These are phyloP conservation scores for Eremobia ochroleuca DNA, from an alignment of 2,888 invertebrate species.

Conservation along the genomic window DNA sequence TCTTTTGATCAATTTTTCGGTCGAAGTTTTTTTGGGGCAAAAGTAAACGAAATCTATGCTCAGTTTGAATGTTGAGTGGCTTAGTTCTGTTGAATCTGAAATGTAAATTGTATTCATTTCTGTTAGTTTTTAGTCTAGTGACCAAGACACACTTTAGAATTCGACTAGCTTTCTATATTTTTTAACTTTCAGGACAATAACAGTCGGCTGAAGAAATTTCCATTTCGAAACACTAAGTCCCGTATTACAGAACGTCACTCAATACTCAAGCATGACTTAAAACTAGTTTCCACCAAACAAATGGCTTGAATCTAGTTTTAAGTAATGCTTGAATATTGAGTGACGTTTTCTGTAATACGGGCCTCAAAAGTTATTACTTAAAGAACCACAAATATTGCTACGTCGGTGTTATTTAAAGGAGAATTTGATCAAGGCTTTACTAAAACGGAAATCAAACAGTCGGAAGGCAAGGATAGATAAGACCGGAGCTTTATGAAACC, in stretches of 20 bases:
- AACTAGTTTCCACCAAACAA: no score
- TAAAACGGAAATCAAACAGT: conserved; percentile 70
- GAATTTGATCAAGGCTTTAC: conserved; percentile 61
- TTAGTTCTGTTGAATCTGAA: conserved; percentile 37
- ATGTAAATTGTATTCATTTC: conserved; percentile 35
- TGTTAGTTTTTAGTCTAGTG: conserved; percentile 24
- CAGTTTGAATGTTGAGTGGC: conserved; percentile 47
- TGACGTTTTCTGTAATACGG: no score
- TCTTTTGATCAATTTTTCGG: conserved; percentile 32
- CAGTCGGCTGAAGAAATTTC: conserved; percentile 14
- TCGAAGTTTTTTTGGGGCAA: conserved; percentile 30
- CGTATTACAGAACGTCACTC: no score
- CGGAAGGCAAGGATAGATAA: conserved; percentile 68
- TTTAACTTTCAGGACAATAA: conserved; percentile 15
- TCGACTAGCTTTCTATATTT: conserved; percentile 13
- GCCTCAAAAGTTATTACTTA: conserved; percentile 13
- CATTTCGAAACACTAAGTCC: conserved; percentile 40
- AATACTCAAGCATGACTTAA: no score
- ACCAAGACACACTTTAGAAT: background rate
- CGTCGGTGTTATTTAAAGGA: conserved; percentile 50
- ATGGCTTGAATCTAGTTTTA: no score
- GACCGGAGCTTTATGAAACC: conserved; percentile 71
- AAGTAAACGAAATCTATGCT: conserved; percentile 39
- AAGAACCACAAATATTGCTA: conserved; percentile 33
- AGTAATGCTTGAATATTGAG: no score